A percentile compares a stretch with the other conserved stretches of the same genome.
Evolutionary conservation across 2,797 vertebrate species (phyloP).

Genomic region (Sternarchorhynchus goeldii): DNA sequence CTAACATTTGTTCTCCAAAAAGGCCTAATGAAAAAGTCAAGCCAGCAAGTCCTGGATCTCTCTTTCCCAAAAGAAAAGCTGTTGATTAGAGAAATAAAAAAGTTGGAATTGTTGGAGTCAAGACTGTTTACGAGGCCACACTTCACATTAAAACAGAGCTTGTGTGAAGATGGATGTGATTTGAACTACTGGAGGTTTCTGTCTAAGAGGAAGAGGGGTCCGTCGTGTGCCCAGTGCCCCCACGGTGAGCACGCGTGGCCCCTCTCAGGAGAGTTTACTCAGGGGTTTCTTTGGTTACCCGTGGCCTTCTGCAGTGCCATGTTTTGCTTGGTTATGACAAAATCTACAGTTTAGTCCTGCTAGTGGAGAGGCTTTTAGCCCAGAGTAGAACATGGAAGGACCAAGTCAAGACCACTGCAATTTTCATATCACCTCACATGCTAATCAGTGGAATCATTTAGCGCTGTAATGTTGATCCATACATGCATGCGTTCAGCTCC

Average conservation of each 20-base stretch:
- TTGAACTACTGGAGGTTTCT: conserved; percentile 1
- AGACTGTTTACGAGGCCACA: background rate
- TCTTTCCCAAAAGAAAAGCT: too few relatives aligned
- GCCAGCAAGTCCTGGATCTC: background rate
- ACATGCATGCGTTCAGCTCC: conserved; percentile 53
- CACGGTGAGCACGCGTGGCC: conserved; percentile 21
- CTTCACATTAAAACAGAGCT: background rate
- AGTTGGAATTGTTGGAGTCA: background rate
- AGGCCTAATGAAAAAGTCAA: background rate
- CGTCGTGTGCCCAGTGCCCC: conserved; percentile 7
- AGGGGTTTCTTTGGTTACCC: conserved; percentile 43
- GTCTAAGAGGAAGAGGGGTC: background rate
- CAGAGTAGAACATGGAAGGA: too few relatives aligned
- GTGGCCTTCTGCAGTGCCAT: conserved; percentile 57
- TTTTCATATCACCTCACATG: conserved; percentile 51
- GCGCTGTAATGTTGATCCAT: conserved; percentile 48
- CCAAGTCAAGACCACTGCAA: conserved; percentile 42
- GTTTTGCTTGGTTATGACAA: conserved; percentile 47
- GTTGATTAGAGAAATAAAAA: too few relatives aligned
- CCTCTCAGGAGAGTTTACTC: conserved; percentile 33
- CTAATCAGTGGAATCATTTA: conserved; percentile 58
- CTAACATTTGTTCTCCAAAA: background rate
- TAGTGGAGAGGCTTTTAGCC: conserved; percentile 54
- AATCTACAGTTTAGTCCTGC: conserved; percentile 63
- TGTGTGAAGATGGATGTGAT: background rate